phyloP scores from a whole-genome alignment of 2,113 vertebrate genomes.

The Microcebus tavaratra region DNA sequence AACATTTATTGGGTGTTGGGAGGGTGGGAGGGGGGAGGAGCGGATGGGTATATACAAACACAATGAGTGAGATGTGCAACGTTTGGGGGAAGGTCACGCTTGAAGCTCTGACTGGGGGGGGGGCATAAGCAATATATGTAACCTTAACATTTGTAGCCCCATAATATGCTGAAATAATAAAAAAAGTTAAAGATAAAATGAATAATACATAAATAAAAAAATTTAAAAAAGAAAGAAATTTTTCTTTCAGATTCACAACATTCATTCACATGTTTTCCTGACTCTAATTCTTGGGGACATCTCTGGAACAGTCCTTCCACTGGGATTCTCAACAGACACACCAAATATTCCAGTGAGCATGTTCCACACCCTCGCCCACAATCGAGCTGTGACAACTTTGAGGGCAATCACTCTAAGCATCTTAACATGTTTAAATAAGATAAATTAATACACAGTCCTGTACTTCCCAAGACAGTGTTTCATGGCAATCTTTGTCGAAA shows the following conservation, averaged over 20 bases:
- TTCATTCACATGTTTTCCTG: not conserved
- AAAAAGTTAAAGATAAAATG: too few relatives aligned
- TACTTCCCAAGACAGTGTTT: not conserved
- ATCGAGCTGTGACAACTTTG: not conserved
- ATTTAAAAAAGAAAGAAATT: not conserved
- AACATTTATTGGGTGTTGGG: too few relatives aligned
- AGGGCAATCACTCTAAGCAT: not conserved
- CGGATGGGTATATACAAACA: too few relatives aligned
- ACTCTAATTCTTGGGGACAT: not conserved
- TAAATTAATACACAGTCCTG: not conserved
- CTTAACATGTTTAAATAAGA: not conserved
- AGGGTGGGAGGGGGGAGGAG: too few relatives aligned
- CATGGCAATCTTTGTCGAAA: conserved; percentile 20
- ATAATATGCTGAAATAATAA: too few relatives aligned
- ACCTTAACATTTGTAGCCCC: too few relatives aligned
- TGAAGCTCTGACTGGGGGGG: too few relatives aligned
- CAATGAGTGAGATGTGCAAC: too few relatives aligned
- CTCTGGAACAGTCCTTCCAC: not conserved
- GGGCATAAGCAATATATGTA: too few relatives aligned
- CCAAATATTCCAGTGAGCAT: not conserved
- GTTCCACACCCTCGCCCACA: too few relatives aligned
- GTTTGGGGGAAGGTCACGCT: too few relatives aligned
- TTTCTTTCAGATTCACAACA: not conserved
- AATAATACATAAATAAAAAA: too few relatives aligned
- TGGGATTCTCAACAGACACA: not conserved